A percentile compares a stretch with the other conserved stretches of the same genome.
Evolutionary conservation across 2,888 invertebrate species (phyloP).

Genomic region (Agonopterix alstromeriana): DNA sequence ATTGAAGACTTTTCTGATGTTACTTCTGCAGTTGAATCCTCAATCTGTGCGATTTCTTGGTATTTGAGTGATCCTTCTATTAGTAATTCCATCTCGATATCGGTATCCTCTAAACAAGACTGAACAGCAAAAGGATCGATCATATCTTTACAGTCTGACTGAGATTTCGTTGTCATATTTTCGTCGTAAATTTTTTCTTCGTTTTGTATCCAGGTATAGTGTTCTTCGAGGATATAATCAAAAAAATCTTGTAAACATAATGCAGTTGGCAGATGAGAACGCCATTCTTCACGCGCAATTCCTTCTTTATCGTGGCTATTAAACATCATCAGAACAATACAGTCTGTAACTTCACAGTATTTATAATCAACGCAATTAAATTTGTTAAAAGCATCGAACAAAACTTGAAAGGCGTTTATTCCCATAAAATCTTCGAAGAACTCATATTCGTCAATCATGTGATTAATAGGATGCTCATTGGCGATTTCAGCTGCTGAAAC

Average conservation of each 20-base stretch:
- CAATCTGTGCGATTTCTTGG: slow-evolving; percentile 34
- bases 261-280: slow-evolving; percentile 63
- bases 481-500: slow-evolving; percentile 58
- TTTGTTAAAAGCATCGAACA: slow-evolving; percentile 49
- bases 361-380: slow-evolving; percentile 66
- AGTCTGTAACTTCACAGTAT: slow-evolving; percentile 63
- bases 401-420: slow-evolving; percentile 43
- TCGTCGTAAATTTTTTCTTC: slow-evolving; percentile 55
- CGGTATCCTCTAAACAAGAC: slow-evolving; percentile 44
- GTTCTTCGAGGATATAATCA: slow-evolving; percentile 67
- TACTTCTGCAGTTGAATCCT: slow-evolving; percentile 13
- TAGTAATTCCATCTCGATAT: slow-evolving; percentile 48
- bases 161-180: slow-evolving; percentile 24
- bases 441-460: slow-evolving; percentile 59
- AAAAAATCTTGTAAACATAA: slow-evolving; percentile 74
- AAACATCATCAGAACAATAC: slow-evolving; percentile 57
- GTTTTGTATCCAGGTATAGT: slow-evolving; percentile 64
- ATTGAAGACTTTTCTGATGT: background rate
- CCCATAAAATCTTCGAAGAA: slow-evolving; percentile 59
- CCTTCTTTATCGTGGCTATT: slow-evolving; percentile 59
- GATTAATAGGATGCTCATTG: slow-evolving; percentile 36
- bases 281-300: slow-evolving; percentile 59
- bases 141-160: slow-evolving; percentile 34
- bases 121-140: slow-evolving; percentile 29
- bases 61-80: slow-evolving; percentile 65